These are phyloP conservation scores for Discoglossus pictus DNA, from an alignment of 2,797 vertebrate genomes.

Conservation along the genomic window DNA sequence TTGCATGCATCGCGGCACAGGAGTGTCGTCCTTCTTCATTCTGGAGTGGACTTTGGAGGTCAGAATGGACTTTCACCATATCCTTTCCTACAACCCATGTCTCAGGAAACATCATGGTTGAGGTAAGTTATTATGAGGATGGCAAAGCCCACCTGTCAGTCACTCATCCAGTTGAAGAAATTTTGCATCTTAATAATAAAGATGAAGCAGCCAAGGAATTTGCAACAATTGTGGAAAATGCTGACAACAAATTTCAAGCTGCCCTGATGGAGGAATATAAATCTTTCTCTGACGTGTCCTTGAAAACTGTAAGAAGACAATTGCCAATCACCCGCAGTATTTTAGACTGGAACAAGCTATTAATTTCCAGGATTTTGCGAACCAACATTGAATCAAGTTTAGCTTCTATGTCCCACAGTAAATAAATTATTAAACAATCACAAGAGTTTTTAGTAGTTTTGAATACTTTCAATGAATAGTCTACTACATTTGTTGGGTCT, in stretches of 20 bases:
- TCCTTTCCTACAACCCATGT: conserved; percentile 48
- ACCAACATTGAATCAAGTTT: no score
- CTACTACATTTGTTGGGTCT: no score
- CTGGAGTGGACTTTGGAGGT: conserved; percentile 60
- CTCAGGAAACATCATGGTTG: conserved; percentile 52
- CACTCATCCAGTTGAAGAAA: conserved; percentile 53
- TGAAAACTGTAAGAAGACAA: conserved; percentile 53
- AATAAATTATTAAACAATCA: no score
- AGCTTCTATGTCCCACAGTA: no score
- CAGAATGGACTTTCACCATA: conserved; percentile 56
- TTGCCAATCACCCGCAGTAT: conserved; percentile 57
- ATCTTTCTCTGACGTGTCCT: conserved; percentile 33
- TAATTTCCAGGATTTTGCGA: conserved; percentile 26
- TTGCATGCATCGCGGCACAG: conserved; percentile 55
- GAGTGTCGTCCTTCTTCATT: conserved; percentile 40
- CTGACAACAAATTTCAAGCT: conserved; percentile 62
- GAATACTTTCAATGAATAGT: no score
- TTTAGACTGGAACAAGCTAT: conserved; percentile 59
- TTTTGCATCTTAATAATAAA: conserved; percentile 56
- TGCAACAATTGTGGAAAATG: conserved; percentile 58
- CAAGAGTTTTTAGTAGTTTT: no score
- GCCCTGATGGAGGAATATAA: conserved; percentile 60
- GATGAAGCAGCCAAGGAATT: conserved; percentile 61
- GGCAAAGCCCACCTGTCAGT: conserved; percentile 55
- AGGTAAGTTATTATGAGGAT: conserved; percentile 50